Evolutionary conservation across 2,797 vertebrate species (phyloP).

Genomic region (Pangasius larnaudii): DNA sequence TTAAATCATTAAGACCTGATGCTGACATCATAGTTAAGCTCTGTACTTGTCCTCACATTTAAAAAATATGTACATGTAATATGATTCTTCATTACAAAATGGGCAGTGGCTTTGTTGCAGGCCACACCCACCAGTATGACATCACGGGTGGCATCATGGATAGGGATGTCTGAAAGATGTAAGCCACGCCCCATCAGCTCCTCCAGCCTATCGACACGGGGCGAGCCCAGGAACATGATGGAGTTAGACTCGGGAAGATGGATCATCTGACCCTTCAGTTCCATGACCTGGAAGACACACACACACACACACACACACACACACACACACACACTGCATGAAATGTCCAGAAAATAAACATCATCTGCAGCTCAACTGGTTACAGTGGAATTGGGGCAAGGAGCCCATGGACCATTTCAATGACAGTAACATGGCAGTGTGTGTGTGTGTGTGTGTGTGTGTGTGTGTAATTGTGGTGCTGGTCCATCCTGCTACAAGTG

Average conservation of each 20-base stretch:
- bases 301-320: constrained; percentile 17
- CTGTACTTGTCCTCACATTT: no score
- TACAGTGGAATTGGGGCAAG: background rate
- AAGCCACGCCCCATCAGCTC: constrained; percentile 97
- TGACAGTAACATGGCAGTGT: background rate
- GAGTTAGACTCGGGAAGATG: constrained; percentile 93
- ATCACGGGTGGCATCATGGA: constrained; percentile 95
- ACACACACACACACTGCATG: constrained; percentile 10
- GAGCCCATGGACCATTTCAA: background rate
- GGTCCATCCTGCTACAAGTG: background rate
- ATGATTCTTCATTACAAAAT: background rate
- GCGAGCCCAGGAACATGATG: constrained; percentile 94
- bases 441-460: background rate
- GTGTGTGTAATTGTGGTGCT: background rate
- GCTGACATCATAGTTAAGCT: no score
- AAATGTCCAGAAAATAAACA: background rate
- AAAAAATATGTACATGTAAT: no score
- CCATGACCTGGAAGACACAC: constrained; percentile 87
- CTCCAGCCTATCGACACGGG: constrained; percentile 95
- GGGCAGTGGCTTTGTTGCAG: background rate
- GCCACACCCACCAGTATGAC: constrained; percentile 86
- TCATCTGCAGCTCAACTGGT: background rate
- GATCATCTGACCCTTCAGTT: constrained; percentile 98
- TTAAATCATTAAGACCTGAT: no score
- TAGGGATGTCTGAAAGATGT: constrained; percentile 95